Evolutionary conservation across 2,113 vertebrate species (phyloP).

Genomic region (Hystrix brachyura): DNA sequence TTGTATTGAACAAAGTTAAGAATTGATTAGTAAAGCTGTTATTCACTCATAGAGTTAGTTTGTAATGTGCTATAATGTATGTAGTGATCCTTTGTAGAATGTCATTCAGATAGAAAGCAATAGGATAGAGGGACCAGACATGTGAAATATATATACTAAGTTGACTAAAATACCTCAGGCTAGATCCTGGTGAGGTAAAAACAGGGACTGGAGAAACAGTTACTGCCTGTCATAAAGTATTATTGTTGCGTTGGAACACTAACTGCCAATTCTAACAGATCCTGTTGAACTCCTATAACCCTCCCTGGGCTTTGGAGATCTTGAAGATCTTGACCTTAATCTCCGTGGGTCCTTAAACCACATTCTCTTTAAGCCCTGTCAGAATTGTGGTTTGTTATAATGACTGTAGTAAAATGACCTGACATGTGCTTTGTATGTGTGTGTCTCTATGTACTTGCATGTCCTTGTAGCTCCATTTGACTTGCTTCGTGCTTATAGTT

Average conservation of each 20-base stretch:
- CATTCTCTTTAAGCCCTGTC: not conserved
- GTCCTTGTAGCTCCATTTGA: not conserved
- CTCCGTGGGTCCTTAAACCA: not conserved
- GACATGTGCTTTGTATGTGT: not conserved
- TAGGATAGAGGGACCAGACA: not conserved
- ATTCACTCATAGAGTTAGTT: conserved; percentile 41
- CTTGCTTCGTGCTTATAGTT: not conserved
- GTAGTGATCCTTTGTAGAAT: not conserved
- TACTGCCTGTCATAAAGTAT: conserved; percentile 36
- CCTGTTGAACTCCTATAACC: conserved; percentile 52
- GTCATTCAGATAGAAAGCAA: not conserved
- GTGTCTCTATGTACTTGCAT: not conserved
- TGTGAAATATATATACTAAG: not conserved
- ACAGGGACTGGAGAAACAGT: conserved; percentile 24
- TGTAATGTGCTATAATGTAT: conserved; percentile 14
- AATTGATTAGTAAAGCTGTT: conserved; percentile 46
- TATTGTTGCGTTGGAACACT: conserved; percentile 10
- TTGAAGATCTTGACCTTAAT: conserved; percentile 12
- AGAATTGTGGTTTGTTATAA: not conserved
- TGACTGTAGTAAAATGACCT: not conserved
- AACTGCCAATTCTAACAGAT: conserved; percentile 22
- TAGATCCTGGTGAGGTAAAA: conserved; percentile 46
- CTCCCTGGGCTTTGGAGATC: not conserved
- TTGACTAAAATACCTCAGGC: not conserved
- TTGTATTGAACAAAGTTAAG: conserved; percentile 41